Conservation (phyloP, 2,797 vertebrate genomes). For the Lepidocolaptes lacrymiger region DNA sequence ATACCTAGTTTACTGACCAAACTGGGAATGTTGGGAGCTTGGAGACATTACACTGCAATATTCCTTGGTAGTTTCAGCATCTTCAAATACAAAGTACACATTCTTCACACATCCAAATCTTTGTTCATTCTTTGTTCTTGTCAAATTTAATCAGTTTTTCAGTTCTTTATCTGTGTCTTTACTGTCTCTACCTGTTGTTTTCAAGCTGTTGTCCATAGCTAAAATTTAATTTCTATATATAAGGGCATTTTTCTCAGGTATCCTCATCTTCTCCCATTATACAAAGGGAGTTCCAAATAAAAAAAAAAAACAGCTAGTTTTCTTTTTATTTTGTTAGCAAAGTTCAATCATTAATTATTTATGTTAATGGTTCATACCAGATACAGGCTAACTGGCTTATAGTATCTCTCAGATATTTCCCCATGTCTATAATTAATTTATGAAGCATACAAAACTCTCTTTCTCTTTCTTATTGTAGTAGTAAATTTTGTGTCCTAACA, state of each 20-base stretch:
- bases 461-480: neutral
- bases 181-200: neutral
- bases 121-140: neutral
- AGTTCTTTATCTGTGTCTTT: neutral
- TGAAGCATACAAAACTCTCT: neutral
- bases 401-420: neutral
- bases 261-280: neutral
- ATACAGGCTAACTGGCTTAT: neutral
- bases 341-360: neutral
- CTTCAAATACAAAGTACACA: neutral
- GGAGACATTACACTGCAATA: neutral
- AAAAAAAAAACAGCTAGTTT: neutral
- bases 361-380: neutral
- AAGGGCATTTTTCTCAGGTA: neutral
- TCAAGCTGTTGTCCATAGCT: neutral
- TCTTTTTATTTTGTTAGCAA: neutral
- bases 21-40: neutral
- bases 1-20: neutral
- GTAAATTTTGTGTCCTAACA: neutral
- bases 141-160: neutral
- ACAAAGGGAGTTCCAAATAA: neutral
- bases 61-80: neutral
- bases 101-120: neutral
- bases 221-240: neutral
- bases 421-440: neutral